Evolutionary conservation across 2,797 vertebrate genomes (phyloP).

Genomic region (Catharus ustulatus): DNA sequence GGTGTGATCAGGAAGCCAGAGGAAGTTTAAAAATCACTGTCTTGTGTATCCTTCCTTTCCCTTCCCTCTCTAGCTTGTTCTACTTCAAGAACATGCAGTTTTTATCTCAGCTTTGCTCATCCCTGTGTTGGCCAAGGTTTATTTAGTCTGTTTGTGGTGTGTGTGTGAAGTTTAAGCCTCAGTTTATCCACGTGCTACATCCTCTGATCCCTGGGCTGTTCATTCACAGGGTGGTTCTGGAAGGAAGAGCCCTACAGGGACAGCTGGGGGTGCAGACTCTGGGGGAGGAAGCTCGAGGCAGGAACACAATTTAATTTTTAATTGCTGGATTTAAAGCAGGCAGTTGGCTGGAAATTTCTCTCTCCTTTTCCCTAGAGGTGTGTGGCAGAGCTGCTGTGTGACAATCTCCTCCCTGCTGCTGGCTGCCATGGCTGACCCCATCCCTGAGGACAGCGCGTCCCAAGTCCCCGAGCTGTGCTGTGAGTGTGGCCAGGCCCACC

Average conservation of each 20-base stretch:
- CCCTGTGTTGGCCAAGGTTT: neutral
- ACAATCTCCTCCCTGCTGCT: neutral
- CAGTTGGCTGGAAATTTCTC: neutral
- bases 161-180: neutral
- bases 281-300: neutral
- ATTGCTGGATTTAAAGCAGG: neutral
- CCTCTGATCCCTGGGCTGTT: neutral
- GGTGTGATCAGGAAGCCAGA: neutral
- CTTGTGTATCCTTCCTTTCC: neutral
- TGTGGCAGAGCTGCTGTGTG: neutral
- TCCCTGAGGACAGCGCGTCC: neutral
- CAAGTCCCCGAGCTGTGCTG: conserved; percentile 77
- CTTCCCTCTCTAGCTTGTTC: neutral
- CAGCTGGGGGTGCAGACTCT: neutral
- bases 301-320: neutral
- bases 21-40: neutral
- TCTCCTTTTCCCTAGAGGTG: neutral
- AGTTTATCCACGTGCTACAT: neutral
- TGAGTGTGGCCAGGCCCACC: conserved; percentile 89
- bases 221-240: neutral
- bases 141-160: neutral
- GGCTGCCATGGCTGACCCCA: conserved; percentile 64
- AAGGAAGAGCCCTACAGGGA: neutral
- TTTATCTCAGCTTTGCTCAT: neutral
- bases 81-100: neutral